These are phyloP conservation scores for Melanostoma scalare DNA, from an alignment of 2,888 invertebrate species.

Conservation along the genomic window DNA sequence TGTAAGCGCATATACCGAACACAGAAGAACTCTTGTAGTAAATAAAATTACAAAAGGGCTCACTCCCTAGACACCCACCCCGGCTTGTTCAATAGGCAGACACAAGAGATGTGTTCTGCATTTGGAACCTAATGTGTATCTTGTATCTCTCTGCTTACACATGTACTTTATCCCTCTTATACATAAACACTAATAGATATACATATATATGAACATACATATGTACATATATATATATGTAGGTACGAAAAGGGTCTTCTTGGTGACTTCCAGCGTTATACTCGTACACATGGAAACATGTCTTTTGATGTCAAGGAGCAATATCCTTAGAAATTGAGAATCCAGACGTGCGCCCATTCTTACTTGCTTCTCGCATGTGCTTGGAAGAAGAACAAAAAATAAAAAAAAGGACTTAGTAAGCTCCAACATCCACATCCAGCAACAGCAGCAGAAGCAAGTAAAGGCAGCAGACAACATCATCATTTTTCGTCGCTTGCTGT, in stretches of 20 bases:
- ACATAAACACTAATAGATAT: slow-evolving; percentile 14
- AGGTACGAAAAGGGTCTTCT: slow-evolving; percentile 8
- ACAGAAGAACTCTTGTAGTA: slow-evolving; percentile 50
- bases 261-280: neutral
- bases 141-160: neutral
- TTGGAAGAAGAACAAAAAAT: neutral
- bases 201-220: neutral
- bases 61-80: neutral
- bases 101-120: slow-evolving; percentile 28
- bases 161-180: slow-evolving; percentile 3
- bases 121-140: slow-evolving; percentile 20
- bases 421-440: too few relatives aligned
- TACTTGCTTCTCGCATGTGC: slow-evolving; percentile 20
- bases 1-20: slow-evolving; percentile 17
- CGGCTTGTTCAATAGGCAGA: neutral
- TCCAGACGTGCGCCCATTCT: slow-evolving; percentile 59
- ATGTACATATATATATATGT: neutral
- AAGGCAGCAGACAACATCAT: too few relatives aligned
- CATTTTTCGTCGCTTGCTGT: too few relatives aligned
- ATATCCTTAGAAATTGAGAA: slow-evolving; percentile 58
- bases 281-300: slow-evolving; percentile 35
- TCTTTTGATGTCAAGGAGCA: slow-evolving; percentile 66
- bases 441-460: too few relatives aligned
- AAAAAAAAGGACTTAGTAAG: too few relatives aligned
- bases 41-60: slow-evolving; percentile 61